Evolutionary conservation across 2,888 invertebrate genomes (phyloP), one percentile per base, ranked within the genome.

Genomic region (Drosophila kuntzei): DNA sequence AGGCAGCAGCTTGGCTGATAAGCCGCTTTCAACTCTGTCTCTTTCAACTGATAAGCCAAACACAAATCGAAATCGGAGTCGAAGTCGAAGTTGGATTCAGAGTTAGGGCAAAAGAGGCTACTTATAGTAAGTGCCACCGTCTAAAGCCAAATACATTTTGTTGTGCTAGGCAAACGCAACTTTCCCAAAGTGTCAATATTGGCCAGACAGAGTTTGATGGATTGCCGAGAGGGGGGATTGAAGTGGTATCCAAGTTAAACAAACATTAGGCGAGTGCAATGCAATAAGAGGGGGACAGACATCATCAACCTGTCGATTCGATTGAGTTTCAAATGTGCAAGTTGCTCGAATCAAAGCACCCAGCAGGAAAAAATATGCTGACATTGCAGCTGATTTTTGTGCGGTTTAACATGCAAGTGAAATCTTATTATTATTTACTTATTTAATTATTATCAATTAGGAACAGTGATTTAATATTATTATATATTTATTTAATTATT

Each of bases 121-220:
- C 89, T 88, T 76, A n/a, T n/a, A n/a, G n/a, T n/a, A 69, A 71
- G 84, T 86, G 87, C 73, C 79, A 69, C 49, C 71, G 62, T 57
- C 46, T 49, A 57, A 67, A 66, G 16, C 41, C 77, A 76, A 76
- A 71, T 46, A 61, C 16, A 72, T 55, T 79, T 72, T 77, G 68
- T 60, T 85, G 50, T 65, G 72, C 77, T 71, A 76, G 80, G 70
- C 68, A 47, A 61, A 29, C 65, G 69, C 78, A 87, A 79, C 89
- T 88, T 83, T 88, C 89, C 60, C 89, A 76, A 69, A 60, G 64
- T 79, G 84, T 83, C 89, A 86, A 88, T 80, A 86, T 57, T 47
- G 60, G 49, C 63, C 66, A 74, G 81, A 65, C 69, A 49, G 32
- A 18, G 44, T 8, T 22, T n/a, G 55, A 16, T 8, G 14, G n/a